A percentile compares a stretch with the other conserved stretches of the same genome.
Evolutionary conservation across 2,113 vertebrate species (phyloP).

Genomic region (Passer montanus): DNA sequence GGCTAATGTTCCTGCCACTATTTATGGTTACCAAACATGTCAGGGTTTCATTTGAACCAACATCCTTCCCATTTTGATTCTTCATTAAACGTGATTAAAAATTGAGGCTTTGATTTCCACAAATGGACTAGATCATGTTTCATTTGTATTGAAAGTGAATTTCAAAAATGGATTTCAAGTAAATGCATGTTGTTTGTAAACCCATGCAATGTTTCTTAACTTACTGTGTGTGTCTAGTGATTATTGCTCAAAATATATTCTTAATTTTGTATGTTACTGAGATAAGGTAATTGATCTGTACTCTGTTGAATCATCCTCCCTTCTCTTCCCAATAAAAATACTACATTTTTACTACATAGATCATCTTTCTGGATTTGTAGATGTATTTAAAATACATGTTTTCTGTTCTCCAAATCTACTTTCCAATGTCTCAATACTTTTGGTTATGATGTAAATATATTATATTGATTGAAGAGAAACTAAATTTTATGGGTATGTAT

Average conservation of each 20-base stretch:
- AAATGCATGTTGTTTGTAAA: neutral
- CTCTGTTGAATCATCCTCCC: neutral
- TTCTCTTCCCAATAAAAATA: neutral
- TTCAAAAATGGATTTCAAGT: neutral
- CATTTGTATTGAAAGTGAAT: neutral
- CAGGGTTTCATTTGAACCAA: neutral
- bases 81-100: neutral
- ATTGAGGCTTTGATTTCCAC: neutral
- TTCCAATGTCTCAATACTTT: neutral
- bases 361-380: neutral
- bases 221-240: neutral
- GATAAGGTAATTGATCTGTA: neutral
- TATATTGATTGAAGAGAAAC: slow-evolving; percentile 8
- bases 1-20: neutral
- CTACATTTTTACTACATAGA: neutral
- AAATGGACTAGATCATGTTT: neutral
- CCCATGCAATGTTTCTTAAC: neutral
- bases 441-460: neutral
- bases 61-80: neutral
- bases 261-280: neutral
- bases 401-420: neutral
- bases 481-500: slow-evolving; percentile 44
- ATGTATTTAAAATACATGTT: neutral
- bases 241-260: neutral
- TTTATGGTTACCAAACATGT: neutral